Evolutionary conservation across 2,113 vertebrate species (phyloP).

Genomic region (Poicephalus gulielmi): DNA sequence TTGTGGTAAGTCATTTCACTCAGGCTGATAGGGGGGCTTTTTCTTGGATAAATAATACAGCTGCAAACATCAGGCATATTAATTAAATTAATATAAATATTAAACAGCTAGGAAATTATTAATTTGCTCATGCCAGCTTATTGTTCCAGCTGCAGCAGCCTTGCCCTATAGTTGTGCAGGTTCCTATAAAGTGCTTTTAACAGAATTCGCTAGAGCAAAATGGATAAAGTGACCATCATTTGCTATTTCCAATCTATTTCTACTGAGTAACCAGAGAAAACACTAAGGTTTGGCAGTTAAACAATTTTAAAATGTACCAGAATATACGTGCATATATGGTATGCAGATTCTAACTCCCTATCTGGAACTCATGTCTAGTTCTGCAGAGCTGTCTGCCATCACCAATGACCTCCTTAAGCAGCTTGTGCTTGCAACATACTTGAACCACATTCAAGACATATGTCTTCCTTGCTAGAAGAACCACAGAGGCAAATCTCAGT

Average conservation of each 20-base stretch:
- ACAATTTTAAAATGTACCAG: slow-evolving; percentile 38
- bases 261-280: slow-evolving; percentile 35
- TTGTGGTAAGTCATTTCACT: slow-evolving; percentile 33
- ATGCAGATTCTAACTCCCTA: background rate
- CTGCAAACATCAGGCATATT: slow-evolving; percentile 19
- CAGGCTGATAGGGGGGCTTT: slow-evolving; percentile 21
- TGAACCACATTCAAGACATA: slow-evolving; percentile 56
- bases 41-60: slow-evolving; percentile 14
- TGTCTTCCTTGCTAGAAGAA: slow-evolving; percentile 44
- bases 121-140: background rate
- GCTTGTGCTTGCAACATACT: slow-evolving; percentile 5
- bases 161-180: background rate
- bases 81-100: slow-evolving; percentile 58
- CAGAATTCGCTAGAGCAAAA: background rate
- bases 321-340: background rate
- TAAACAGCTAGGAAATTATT: slow-evolving; percentile 53
- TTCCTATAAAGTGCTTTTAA: background rate
- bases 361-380: slow-evolving; percentile 39
- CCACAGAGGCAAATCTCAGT: slow-evolving; percentile 43
- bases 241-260: slow-evolving; percentile 28
- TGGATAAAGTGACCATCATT: background rate
- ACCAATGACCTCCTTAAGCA: slow-evolving; percentile 57
- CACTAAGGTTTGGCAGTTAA: slow-evolving; percentile 39
- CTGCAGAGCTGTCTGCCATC: slow-evolving; percentile 56
- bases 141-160: background rate